These are phyloP conservation scores for Neuroterus valhalla DNA, from an alignment of 1,140 invertebrate species.

Conservation along the genomic window DNA sequence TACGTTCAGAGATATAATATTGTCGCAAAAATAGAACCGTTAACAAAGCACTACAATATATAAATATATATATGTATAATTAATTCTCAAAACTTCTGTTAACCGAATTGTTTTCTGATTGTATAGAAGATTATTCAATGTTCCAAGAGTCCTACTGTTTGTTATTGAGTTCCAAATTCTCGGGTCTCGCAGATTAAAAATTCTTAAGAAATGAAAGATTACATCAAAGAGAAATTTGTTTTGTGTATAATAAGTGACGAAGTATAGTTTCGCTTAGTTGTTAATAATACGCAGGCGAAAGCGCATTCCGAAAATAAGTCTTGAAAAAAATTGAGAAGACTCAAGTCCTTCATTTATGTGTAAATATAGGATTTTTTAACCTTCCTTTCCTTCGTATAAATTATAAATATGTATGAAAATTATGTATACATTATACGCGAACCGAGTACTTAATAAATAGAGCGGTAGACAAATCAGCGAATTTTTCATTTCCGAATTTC, in stretches of 20 bases:
- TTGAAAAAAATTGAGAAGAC: too few relatives aligned
- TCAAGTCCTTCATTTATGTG: not conserved
- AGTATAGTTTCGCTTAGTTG: too few relatives aligned
- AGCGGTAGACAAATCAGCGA: not conserved
- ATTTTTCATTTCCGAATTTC: not conserved
- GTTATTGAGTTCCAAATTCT: not conserved
- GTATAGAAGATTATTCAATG: not conserved
- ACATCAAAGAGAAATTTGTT: not conserved
- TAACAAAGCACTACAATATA: constrained; percentile 18
- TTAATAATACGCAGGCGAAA: too few relatives aligned
- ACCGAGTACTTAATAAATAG: constrained; percentile 29
- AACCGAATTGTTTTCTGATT: not conserved
- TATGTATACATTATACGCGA: constrained; percentile 12
- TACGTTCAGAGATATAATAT: not conserved
- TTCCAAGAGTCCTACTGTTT: not conserved
- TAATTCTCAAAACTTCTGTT: not conserved
- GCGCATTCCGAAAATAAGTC: too few relatives aligned
- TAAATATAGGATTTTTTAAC: not conserved
- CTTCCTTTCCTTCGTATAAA: not conserved
- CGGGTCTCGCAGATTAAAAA: not conserved
- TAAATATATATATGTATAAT: constrained; percentile 25
- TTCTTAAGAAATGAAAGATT: not conserved
- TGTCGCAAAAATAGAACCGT: constrained; percentile 12
- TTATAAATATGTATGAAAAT: constrained; percentile 18
- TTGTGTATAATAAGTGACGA: not conserved